Evolutionary conservation across 2,113 vertebrate species (phyloP).

Genomic region (Tretioscincus oriximinensis): DNA sequence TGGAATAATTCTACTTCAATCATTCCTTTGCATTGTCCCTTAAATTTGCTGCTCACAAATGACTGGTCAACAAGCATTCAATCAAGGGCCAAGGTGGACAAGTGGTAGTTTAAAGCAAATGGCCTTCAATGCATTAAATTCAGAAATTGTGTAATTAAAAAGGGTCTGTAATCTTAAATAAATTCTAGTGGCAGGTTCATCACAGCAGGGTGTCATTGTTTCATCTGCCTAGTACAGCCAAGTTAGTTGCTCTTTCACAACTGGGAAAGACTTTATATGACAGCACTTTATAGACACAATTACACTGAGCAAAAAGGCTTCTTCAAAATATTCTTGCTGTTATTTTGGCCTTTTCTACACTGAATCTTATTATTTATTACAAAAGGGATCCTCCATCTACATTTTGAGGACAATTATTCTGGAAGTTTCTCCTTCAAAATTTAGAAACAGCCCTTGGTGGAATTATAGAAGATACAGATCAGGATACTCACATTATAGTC

Average conservation of each 20-base stretch:
- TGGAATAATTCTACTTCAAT: not conserved
- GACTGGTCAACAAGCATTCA: not conserved
- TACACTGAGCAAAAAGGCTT: not conserved
- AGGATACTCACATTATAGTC: not conserved
- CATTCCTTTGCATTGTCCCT: not conserved
- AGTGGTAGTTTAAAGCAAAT: not conserved
- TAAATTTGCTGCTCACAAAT: not conserved
- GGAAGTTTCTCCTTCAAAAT: not conserved
- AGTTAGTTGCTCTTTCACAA: not conserved
- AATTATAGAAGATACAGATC: not conserved
- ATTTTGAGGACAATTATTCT: not conserved
- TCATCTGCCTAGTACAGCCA: not conserved
- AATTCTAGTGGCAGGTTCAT: not conserved
- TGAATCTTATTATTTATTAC: too few species aligned
- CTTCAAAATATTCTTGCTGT: not conserved
- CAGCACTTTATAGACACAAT: not conserved
- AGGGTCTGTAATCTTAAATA: not conserved
- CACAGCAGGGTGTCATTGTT: slow-evolving; percentile 4
- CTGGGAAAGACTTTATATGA: not conserved
- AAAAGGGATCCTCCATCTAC: too few species aligned
- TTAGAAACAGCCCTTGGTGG: not conserved
- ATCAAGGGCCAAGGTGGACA: not conserved
- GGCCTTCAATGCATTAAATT: not conserved
- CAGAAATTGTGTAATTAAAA: not conserved
- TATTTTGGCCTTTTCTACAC: not conserved